phyloP scores from a whole-genome alignment of 2,888 invertebrate genomes.

The Cancer borealis region DNA sequence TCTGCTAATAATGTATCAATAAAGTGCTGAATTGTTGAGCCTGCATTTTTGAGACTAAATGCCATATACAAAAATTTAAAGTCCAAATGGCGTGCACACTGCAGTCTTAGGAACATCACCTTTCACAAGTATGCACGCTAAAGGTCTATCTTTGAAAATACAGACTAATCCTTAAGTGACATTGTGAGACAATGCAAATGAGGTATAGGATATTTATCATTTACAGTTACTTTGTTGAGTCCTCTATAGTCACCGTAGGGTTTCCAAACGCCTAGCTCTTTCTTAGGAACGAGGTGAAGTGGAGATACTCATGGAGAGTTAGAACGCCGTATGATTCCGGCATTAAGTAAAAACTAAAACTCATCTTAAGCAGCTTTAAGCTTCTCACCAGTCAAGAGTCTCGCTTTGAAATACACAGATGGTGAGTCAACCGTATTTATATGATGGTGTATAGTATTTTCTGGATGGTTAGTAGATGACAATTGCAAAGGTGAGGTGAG shows the following conservation, averaged over 20 bases:
- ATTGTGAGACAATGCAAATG: constrained; percentile 42
- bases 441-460: not conserved
- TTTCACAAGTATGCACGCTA: not conserved
- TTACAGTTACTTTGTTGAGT: constrained; percentile 17
- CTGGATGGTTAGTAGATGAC: not conserved
- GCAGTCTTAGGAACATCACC: constrained; percentile 12
- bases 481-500: constrained; percentile 36
- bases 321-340: constrained; percentile 48
- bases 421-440: constrained; percentile 48
- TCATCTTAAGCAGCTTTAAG: constrained; percentile 49
- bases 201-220: constrained; percentile 53
- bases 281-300: constrained; percentile 56
- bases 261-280: constrained; percentile 25
- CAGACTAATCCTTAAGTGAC: not conserved
- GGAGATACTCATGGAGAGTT: constrained; percentile 58
- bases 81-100: constrained; percentile 9
- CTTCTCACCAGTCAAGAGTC: constrained; percentile 30
- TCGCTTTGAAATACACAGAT: constrained; percentile 5
- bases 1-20: too few relatives aligned
- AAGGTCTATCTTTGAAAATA: constrained; percentile 40
- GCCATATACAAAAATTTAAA: not conserved
- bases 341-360: constrained; percentile 52
- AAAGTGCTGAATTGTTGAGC: too few relatives aligned
- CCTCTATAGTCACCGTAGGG: constrained; percentile 22
- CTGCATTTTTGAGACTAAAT: constrained; percentile 25